A percentile compares a stretch with the other conserved stretches of the same genome.
Evolutionary conservation across 2,888 invertebrate genomes (phyloP).

Genomic region (Apamea epomidion): DNA sequence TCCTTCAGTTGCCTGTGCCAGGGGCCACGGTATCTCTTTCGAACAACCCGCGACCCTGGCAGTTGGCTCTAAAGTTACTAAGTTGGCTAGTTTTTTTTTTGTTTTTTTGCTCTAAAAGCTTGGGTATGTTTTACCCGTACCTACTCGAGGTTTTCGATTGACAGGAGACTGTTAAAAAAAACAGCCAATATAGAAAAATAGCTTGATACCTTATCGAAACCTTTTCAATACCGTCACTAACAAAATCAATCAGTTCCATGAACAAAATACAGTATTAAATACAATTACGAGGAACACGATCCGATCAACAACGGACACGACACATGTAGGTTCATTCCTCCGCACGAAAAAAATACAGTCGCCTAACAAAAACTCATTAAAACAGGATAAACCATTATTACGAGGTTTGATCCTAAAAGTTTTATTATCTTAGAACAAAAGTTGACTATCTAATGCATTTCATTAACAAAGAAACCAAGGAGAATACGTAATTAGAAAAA

Average conservation of each 20-base stretch:
- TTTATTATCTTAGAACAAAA: slow-evolving; percentile 68
- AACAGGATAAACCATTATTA: slow-evolving; percentile 65
- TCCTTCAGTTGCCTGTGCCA: no score
- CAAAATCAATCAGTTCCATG: not conserved
- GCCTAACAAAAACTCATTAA: slow-evolving; percentile 67
- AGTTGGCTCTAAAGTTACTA: no score
- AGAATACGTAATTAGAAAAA: slow-evolving; percentile 61
- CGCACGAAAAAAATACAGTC: slow-evolving; percentile 29
- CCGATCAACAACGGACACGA: slow-evolving; percentile 1
- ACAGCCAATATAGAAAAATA: not conserved
- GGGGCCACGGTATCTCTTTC: no score
- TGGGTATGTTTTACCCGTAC: no score
- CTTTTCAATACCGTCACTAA: not conserved
- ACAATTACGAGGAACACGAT: not conserved
- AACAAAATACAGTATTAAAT: slow-evolving; percentile 1
- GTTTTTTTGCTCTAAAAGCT: not conserved
- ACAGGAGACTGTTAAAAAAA: not conserved
- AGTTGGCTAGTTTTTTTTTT: no score
- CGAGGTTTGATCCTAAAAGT: slow-evolving; percentile 65
- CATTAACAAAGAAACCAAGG: slow-evolving; percentile 64
- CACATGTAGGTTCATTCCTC: slow-evolving; percentile 2
- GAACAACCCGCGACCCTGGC: no score
- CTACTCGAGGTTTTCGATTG: no score
- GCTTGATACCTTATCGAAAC: not conserved
- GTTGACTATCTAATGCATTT: slow-evolving; percentile 68